Evolutionary conservation across 2,888 invertebrate species (phyloP).

Genomic region (Bimastos eiseni): DNA sequence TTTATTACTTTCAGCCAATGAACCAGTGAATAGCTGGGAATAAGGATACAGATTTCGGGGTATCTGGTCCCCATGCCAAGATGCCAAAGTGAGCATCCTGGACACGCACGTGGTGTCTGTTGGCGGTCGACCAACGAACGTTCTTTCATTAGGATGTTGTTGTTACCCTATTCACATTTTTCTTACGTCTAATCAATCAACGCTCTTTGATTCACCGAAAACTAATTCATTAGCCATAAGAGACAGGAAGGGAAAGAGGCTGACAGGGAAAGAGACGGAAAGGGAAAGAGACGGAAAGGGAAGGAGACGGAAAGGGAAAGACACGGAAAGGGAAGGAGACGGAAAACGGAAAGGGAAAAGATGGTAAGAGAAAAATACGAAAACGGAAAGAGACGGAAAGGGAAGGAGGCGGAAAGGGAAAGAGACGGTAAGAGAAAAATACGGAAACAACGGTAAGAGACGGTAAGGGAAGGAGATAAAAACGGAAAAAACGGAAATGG

Average conservation of each 20-base stretch:
- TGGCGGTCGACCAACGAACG: not conserved
- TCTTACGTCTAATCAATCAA: not conserved
- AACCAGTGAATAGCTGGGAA: too few species aligned
- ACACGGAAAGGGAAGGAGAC: not conserved
- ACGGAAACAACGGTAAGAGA: not conserved
- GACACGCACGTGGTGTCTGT: too few species aligned
- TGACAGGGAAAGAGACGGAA: not conserved
- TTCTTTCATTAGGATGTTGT: not conserved
- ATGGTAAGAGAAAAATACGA: not conserved
- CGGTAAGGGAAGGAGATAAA: not conserved
- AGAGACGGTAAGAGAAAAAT: too few species aligned
- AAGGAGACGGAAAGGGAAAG: not conserved
- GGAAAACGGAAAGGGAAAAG: constrained; percentile 9
- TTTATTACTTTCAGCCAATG: too few species aligned
- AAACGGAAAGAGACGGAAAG: too few species aligned
- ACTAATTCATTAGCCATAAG: not conserved
- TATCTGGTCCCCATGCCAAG: too few species aligned
- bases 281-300: not conserved
- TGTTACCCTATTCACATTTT: not conserved
- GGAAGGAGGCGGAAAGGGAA: not conserved
- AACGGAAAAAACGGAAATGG: not conserved
- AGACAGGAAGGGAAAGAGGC: not conserved
- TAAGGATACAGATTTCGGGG: too few species aligned
- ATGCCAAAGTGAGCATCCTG: too few species aligned
- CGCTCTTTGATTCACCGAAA: not conserved